Conservation (phyloP, 2,113 vertebrate species). For the Entomyzon cyanotis region DNA sequence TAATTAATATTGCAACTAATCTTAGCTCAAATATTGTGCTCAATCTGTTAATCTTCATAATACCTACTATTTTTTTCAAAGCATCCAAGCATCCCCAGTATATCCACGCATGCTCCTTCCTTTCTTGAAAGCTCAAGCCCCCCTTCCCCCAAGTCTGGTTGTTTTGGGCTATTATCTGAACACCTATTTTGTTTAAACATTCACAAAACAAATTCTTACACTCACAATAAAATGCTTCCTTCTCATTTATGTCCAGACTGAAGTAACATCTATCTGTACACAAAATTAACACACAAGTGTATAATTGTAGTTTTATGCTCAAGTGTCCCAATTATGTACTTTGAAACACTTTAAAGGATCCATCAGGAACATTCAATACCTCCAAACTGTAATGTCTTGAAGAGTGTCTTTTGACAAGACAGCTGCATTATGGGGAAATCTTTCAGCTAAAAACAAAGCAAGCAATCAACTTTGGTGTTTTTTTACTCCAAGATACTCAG, state of each 20-base stretch:
- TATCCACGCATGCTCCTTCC: background rate
- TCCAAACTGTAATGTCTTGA: slow-evolving; percentile 36
- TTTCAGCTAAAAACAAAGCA: background rate
- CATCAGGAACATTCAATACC: slow-evolving; percentile 49
- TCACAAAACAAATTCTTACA: slow-evolving; percentile 40
- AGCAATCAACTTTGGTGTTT: background rate
- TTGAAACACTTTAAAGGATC: slow-evolving; percentile 66
- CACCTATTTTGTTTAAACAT: slow-evolving; percentile 42
- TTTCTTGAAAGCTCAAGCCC: background rate
- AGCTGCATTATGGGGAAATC: slow-evolving; percentile 7
- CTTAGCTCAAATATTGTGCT: background rate
- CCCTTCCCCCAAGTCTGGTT: background rate
- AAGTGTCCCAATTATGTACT: slow-evolving; percentile 72
- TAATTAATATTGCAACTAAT: background rate
- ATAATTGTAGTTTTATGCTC: slow-evolving; percentile 77
- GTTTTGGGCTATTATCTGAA: slow-evolving; percentile 10
- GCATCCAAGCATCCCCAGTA: background rate
- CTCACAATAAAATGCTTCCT: slow-evolving; percentile 46
- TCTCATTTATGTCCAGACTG: slow-evolving; percentile 65
- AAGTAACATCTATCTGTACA: slow-evolving; percentile 67
- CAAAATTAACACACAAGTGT: slow-evolving; percentile 75
- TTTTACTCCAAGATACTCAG: background rate
- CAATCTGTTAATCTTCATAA: background rate
- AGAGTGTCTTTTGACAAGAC: slow-evolving; percentile 47
- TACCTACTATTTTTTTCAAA: background rate